Percentiles rank a stretch among this genome's conserved stretches.
phyloP scores from a whole-genome alignment of 2,113 vertebrate species.

The Pseudorasbora parva region DNA sequence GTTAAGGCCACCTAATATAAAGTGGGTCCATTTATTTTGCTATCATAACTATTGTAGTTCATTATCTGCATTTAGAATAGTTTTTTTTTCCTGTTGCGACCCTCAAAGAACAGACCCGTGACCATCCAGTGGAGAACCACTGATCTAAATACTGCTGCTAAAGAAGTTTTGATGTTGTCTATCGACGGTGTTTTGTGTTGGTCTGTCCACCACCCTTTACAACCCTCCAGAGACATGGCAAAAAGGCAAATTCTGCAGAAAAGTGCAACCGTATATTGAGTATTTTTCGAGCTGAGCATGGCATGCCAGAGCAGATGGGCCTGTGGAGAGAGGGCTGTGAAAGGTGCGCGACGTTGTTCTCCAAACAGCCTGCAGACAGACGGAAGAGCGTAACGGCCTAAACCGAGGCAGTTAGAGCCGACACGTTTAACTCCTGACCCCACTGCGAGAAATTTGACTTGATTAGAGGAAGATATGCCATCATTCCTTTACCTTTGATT shows the following conservation, averaged over 20 bases:
- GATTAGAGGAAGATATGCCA: conserved; percentile 1
- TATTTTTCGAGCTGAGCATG: conserved; percentile 23
- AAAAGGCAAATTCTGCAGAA: neutral
- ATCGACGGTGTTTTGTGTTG: neutral
- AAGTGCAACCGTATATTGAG: neutral
- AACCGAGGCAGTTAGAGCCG: conserved; percentile 40
- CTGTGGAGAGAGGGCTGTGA: conserved; percentile 50
- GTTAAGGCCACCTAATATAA: too few species aligned
- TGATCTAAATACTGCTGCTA: neutral
- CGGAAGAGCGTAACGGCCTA: conserved; percentile 52
- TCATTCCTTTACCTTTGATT: conserved; percentile 20
- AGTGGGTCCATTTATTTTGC: too few species aligned
- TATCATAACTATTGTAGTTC: neutral
- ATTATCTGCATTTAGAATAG: neutral
- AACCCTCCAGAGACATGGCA: conserved; percentile 16
- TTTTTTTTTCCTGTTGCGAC: neutral
- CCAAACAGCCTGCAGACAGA: conserved; percentile 56
- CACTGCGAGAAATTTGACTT: conserved; percentile 9
- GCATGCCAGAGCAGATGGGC: conserved; percentile 57
- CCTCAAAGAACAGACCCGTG: neutral
- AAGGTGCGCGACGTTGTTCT: conserved; percentile 44
- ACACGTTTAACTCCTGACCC: conserved; percentile 31
- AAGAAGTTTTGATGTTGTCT: neutral
- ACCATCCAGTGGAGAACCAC: neutral
- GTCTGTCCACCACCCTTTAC: neutral